Evolutionary conservation across 2,797 vertebrate species (phyloP).

Genomic region (Hirundo rustica): DNA sequence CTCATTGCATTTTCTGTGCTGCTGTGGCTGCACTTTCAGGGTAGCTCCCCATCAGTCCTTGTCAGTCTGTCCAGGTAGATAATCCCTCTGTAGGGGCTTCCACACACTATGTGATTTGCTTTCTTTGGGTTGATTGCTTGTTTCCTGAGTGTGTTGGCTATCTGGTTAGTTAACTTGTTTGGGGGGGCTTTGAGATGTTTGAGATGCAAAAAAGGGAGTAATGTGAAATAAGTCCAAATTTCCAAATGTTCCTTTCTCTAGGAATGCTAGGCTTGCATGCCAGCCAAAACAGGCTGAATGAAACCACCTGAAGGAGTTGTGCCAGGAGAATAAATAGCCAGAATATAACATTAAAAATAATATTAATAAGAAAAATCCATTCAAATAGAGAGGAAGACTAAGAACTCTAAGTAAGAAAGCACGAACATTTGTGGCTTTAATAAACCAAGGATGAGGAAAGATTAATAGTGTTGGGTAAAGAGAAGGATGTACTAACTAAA

Average conservation of each 20-base stretch:
- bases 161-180: background rate
- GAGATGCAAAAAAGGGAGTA: background rate
- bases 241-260: background rate
- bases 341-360: background rate
- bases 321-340: background rate
- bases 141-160: background rate
- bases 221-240: background rate
- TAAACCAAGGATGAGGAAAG: background rate
- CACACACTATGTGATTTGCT: background rate
- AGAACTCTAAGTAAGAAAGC: background rate
- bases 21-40: background rate
- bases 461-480: background rate
- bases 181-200: background rate
- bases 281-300: background rate
- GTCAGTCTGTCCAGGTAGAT: background rate
- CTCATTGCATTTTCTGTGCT: rapidly evolving
- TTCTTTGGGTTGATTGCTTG: background rate
- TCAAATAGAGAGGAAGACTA: background rate
- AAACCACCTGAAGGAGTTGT: background rate
- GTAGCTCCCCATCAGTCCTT: background rate
- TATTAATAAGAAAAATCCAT: background rate
- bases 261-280: background rate
- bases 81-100: background rate
- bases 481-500: background rate
- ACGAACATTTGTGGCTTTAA: background rate